Conservation (phyloP, 2,797 vertebrate species). For the Sebastes kiyomatsui region DNA sequence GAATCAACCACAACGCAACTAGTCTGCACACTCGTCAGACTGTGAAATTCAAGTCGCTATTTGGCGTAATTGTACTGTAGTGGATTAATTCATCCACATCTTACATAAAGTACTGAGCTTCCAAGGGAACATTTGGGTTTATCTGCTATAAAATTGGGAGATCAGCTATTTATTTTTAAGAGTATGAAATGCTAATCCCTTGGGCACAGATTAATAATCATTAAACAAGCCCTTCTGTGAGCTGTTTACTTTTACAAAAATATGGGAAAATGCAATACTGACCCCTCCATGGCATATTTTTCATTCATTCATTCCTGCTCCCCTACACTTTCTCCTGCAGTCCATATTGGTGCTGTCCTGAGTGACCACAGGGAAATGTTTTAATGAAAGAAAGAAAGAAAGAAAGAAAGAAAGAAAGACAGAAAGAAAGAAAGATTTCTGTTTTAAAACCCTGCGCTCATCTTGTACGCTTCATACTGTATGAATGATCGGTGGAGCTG, state of each 20-base stretch:
- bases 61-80: conserved; percentile 8
- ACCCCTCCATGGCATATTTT: conserved; percentile 27
- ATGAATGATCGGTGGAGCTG: conserved; percentile 8
- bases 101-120: conserved; percentile 30
- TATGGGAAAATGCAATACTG: conserved; percentile 67
- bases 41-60: background rate
- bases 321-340: conserved; percentile 56
- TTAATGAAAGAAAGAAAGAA: background rate
- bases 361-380: conserved; percentile 11
- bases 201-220: conserved; percentile 15
- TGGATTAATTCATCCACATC: background rate
- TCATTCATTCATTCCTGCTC: conserved; percentile 12
- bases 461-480: background rate
- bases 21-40: background rate
- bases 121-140: conserved; percentile 3
- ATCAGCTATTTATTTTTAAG: conserved; percentile 15
- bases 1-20: background rate
- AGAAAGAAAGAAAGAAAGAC: conserved; percentile 10
- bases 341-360: conserved; percentile 51
- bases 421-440: conserved; percentile 1
- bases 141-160: conserved; percentile 19
- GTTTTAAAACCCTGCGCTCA: conserved; percentile 5
- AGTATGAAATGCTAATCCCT: conserved; percentile 23
- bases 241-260: conserved; percentile 54
- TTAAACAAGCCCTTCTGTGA: conserved; percentile 6